Conservation (phyloP, 2,113 vertebrate species). For the Channa maculata region DNA sequence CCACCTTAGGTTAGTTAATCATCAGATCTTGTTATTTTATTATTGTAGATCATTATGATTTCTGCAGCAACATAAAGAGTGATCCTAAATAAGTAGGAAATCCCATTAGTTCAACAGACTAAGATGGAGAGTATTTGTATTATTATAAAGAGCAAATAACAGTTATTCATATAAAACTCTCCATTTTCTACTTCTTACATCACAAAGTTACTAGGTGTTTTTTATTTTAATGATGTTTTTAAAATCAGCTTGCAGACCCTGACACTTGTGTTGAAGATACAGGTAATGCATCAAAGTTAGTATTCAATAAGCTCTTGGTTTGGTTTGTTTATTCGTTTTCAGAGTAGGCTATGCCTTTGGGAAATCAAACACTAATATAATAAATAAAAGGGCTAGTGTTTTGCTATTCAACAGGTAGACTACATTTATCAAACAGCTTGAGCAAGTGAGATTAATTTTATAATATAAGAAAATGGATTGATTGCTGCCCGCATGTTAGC, state of each 20-base stretch:
- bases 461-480: too few species aligned
- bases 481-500: too few species aligned
- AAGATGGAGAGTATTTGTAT: not conserved
- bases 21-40: slow-evolving; percentile 1
- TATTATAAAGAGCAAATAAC: not conserved
- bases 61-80: not conserved
- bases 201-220: too few species aligned
- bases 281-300: not conserved
- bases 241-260: too few species aligned
- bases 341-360: not conserved
- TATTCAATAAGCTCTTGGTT: not conserved
- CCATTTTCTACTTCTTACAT: too few species aligned
- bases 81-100: not conserved
- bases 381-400: too few species aligned
- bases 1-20: not conserved
- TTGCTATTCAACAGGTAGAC: not conserved
- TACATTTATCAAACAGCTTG: not conserved
- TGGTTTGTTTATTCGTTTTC: not conserved
- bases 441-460: not conserved
- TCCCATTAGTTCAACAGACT: not conserved
- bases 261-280: not conserved
- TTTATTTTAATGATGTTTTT: too few species aligned
- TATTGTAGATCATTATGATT: not conserved
- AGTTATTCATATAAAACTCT: not conserved
- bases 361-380: not conserved